Conservation (phyloP, 2,113 vertebrate genomes). For the Petromus typicus region DNA sequence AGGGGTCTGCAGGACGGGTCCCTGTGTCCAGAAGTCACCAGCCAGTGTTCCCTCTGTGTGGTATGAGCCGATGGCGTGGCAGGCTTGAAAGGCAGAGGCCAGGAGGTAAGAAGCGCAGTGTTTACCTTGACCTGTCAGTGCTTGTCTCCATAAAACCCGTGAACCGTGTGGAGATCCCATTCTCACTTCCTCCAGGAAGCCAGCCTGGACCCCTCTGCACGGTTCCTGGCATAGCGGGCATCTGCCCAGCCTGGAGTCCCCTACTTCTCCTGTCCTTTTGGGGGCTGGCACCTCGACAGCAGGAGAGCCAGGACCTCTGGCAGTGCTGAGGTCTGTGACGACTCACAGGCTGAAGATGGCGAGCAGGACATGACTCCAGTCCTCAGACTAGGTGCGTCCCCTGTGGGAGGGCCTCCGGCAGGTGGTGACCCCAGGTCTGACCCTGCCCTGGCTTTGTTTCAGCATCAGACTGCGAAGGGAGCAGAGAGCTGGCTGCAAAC, state of each 20-base stretch:
- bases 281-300: not conserved
- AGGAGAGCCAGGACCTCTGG: not conserved
- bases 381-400: not conserved
- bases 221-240: not conserved
- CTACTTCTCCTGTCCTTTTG: not conserved
- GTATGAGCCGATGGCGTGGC: not conserved
- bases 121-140: not conserved
- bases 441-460: not conserved
- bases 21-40: fast-evolving
- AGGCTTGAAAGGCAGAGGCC: not conserved
- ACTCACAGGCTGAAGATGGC: not conserved
- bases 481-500: not conserved
- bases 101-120: conserved; percentile 49
- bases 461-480: not conserved
- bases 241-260: not conserved
- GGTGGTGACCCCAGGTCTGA: not conserved
- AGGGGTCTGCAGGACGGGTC: not conserved
- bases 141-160: conserved; percentile 40
- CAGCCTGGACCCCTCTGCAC: not conserved
- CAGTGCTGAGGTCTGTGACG: not conserved
- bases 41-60: not conserved
- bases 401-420: not conserved
- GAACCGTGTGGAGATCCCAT: conserved; percentile 60
- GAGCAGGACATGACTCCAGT: not conserved
- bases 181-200: conserved; percentile 68